These are phyloP conservation scores for Coregonus ussuriensis DNA, from an alignment of 2,797 vertebrate species.

Conservation along the genomic window DNA sequence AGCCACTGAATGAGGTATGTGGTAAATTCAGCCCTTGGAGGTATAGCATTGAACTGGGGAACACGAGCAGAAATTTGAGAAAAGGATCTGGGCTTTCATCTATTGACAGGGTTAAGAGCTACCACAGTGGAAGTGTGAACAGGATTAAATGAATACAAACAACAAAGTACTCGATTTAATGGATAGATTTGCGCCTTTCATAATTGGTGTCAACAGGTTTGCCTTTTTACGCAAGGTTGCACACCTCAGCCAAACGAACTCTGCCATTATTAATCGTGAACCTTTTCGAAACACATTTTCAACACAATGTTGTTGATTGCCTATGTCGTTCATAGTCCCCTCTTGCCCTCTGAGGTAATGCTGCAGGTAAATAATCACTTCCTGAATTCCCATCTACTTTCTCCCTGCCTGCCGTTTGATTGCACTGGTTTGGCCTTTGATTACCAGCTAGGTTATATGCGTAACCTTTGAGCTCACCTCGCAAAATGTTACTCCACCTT, in stretches of 20 bases:
- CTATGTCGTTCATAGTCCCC: neutral
- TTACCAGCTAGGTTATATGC: constrained; percentile 16
- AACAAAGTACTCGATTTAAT: neutral
- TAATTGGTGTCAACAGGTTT: neutral
- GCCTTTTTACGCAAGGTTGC: constrained; percentile 11
- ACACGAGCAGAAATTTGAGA: neutral
- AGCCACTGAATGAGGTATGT: neutral
- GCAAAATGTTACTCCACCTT: constrained; percentile 34
- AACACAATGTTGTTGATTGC: constrained; percentile 7
- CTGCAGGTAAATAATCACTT: constrained; percentile 6
- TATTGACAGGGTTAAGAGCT: neutral
- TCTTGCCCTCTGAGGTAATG: neutral
- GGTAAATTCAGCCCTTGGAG: neutral
- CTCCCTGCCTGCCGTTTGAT: constrained; percentile 16
- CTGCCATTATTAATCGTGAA: constrained; percentile 4
- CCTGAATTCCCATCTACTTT: neutral
- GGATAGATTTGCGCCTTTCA: neutral
- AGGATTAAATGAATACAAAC: neutral
- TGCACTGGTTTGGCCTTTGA: constrained; percentile 21
- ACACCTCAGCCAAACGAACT: neutral
- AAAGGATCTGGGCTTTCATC: neutral
- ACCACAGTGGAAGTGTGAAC: neutral
- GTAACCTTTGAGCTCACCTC: constrained; percentile 29
- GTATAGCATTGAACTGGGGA: neutral
- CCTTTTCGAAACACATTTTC: neutral